A percentile compares a stretch with the other conserved stretches of the same genome.
Evolutionary conservation across 2,888 invertebrate species (phyloP).

Genomic region (Dascillus cervinus): DNA sequence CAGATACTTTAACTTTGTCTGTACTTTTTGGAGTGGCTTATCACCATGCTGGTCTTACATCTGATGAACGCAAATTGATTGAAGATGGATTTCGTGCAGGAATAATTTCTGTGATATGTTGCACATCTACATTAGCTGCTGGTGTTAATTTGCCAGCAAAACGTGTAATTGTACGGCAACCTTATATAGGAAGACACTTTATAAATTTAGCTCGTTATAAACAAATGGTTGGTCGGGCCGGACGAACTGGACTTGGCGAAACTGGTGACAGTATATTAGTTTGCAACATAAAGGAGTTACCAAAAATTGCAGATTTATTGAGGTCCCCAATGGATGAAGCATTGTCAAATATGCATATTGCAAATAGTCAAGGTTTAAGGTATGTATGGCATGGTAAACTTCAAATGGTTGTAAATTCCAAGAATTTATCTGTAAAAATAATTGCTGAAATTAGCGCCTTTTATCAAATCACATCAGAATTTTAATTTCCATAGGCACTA

Average conservation of each 20-base stretch:
- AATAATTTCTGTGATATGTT: constrained; percentile 80
- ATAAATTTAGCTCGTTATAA: constrained; percentile 75
- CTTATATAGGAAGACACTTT: constrained; percentile 69
- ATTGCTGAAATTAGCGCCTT: too few relatives aligned
- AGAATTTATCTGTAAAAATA: too few relatives aligned
- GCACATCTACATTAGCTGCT: constrained; percentile 95
- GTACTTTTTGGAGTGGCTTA: constrained; percentile 81
- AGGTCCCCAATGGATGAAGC: constrained; percentile 62
- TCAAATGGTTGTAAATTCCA: too few relatives aligned
- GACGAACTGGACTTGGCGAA: constrained; percentile 78
- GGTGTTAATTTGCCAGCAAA: constrained; percentile 94
- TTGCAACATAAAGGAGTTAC: constrained; percentile 53
- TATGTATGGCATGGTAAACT: too few relatives aligned
- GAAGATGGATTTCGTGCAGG: constrained; percentile 82
- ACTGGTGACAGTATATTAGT: constrained; percentile 83
- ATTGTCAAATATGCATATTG: constrained; percentile 50
- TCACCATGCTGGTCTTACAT: constrained; percentile 84
- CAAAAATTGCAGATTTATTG: constrained; percentile 50
- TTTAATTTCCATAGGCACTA: too few relatives aligned
- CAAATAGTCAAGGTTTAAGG: constrained; percentile 48
- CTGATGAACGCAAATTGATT: constrained; percentile 75
- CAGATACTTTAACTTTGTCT: constrained; percentile 57
- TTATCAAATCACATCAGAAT: too few relatives aligned
- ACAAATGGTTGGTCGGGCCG: constrained; percentile 95
- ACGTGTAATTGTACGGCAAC: constrained; percentile 77